Evolutionary conservation across 2,888 invertebrate species (phyloP).

Genomic region (Tinea pellionella): DNA sequence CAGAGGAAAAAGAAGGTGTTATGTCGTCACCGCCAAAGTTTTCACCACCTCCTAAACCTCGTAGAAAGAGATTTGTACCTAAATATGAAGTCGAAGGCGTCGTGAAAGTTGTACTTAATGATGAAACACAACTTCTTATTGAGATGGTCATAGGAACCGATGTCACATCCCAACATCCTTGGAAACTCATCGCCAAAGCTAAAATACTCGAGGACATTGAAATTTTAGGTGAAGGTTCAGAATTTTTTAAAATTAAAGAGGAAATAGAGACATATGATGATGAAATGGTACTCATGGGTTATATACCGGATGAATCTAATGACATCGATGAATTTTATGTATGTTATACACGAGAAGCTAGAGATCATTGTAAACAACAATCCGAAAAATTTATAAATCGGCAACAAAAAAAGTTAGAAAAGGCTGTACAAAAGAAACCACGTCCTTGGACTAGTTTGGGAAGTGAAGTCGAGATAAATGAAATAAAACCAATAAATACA

Average conservation of each 20-base stretch:
- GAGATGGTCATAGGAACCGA: slow-evolving; percentile 75
- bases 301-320: slow-evolving; percentile 71
- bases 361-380: slow-evolving; percentile 62
- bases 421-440: slow-evolving; percentile 67
- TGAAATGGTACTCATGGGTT: slow-evolving; percentile 72
- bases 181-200: slow-evolving; percentile 74
- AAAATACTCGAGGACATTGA: slow-evolving; percentile 73
- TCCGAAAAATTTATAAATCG: slow-evolving; percentile 65
- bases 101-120: slow-evolving; percentile 57
- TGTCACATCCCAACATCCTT: slow-evolving; percentile 79
- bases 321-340: slow-evolving; percentile 77
- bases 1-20: slow-evolving; percentile 19
- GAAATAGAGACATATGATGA: slow-evolving; percentile 44
- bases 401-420: slow-evolving; percentile 67
- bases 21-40: slow-evolving; percentile 20
- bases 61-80: slow-evolving; percentile 54
- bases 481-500: slow-evolving; percentile 56
- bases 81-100: slow-evolving; percentile 70
- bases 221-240: slow-evolving; percentile 60
- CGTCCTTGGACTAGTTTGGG: slow-evolving; percentile 72
- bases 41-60: slow-evolving; percentile 30
- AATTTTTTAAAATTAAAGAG: slow-evolving; percentile 44
- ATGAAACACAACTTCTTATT: slow-evolving; percentile 70
- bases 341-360: slow-evolving; percentile 69
- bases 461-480: slow-evolving; percentile 73